These are phyloP conservation scores for Tinamus major DNA, from an alignment of 2,797 vertebrate genomes.

Conservation along the genomic window DNA sequence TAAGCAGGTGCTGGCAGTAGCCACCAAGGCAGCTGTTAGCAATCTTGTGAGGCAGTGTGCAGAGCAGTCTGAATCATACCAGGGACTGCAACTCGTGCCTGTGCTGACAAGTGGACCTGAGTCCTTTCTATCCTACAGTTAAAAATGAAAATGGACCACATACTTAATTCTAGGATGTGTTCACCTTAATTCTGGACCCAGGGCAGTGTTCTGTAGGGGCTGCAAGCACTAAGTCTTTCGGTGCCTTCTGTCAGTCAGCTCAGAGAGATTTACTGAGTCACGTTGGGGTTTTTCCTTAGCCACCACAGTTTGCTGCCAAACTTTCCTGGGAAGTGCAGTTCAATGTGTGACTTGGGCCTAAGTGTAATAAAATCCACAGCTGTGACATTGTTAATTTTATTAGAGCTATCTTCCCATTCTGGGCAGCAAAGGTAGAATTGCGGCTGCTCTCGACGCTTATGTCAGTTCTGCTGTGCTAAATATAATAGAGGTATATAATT, in stretches of 20 bases:
- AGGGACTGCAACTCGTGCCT: background rate
- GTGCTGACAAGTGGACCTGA: fast-evolving
- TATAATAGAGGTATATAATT: background rate
- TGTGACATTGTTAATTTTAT: background rate
- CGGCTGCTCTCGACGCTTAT: background rate
- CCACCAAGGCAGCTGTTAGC: background rate
- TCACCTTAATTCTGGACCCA: fast-evolving
- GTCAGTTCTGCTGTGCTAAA: background rate
- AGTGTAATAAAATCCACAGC: background rate
- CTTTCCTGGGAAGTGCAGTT: background rate
- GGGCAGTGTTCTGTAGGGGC: fast-evolving
- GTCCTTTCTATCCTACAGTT: background rate
- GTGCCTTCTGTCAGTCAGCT: background rate
- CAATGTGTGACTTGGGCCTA: background rate
- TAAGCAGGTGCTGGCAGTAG: background rate
- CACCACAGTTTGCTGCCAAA: background rate
- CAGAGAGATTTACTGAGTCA: background rate
- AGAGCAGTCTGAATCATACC: background rate
- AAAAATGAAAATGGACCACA: background rate
- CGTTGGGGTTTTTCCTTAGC: background rate
- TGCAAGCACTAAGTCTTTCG: background rate
- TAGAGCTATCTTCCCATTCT: background rate
- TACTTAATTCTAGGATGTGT: fast-evolving
- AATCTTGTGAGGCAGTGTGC: background rate
- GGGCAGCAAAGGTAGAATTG: background rate